These are phyloP conservation scores for Rhynchophorus ferrugineus DNA, from an alignment of 1,140 invertebrate species.

Conservation along the genomic window DNA sequence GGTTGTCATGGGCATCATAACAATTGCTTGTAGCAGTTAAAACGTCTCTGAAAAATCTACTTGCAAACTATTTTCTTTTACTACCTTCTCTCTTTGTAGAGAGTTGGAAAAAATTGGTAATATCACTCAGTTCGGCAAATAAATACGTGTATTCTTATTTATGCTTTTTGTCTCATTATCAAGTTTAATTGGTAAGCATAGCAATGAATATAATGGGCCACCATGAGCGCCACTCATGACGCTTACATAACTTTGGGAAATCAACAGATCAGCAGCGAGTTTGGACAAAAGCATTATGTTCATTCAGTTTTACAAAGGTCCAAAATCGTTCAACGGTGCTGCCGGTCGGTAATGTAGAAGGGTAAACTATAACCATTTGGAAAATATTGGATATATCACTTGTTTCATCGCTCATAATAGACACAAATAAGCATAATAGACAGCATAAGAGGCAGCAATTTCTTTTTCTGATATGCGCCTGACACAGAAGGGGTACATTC, in stretches of 20 bases:
- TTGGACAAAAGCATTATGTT: slow-evolving; percentile 20
- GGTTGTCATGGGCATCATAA: slow-evolving; percentile 31
- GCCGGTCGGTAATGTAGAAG: slow-evolving; percentile 30
- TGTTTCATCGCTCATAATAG: slow-evolving; percentile 34
- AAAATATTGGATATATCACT: slow-evolving; percentile 31
- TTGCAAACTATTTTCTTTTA: slow-evolving; percentile 25
- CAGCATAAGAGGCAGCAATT: slow-evolving; percentile 18
- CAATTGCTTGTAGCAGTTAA: slow-evolving; percentile 28
- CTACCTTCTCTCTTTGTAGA: slow-evolving; percentile 3
- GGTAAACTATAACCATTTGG: slow-evolving; percentile 34
- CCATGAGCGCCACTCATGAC: slow-evolving; percentile 34
- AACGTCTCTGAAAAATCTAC: slow-evolving; percentile 24
- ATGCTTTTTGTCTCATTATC: slow-evolving; percentile 30
- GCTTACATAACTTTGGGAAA: slow-evolving; percentile 36
- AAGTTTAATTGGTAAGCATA: slow-evolving; percentile 38
- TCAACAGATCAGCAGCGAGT: slow-evolving; percentile 29
- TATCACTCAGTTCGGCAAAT: too few species aligned
- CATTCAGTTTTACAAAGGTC: slow-evolving; percentile 24
- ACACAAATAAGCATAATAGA: too few species aligned
- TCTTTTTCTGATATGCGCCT: slow-evolving; percentile 26
- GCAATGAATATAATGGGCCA: slow-evolving; percentile 37
- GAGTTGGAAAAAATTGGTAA: too few species aligned
- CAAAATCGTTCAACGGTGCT: slow-evolving; percentile 30
- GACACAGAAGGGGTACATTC: slow-evolving; percentile 39
- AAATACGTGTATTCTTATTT: slow-evolving; percentile 26